These are phyloP conservation scores for Grapholita molesta DNA, from an alignment of 1,140 invertebrate genomes.

Conservation along the genomic window DNA sequence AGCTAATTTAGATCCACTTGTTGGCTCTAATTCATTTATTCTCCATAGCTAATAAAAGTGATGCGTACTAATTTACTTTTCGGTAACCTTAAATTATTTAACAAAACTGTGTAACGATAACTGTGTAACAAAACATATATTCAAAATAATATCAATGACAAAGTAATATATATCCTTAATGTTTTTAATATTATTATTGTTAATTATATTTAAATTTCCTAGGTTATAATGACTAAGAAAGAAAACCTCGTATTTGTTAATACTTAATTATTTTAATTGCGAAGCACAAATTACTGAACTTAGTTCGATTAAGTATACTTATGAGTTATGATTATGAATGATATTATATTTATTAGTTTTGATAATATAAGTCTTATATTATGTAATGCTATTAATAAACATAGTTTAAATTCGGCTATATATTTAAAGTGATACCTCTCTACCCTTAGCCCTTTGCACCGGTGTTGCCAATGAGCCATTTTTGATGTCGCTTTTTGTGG, in stretches of 20 bases:
- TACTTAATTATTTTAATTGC: not conserved
- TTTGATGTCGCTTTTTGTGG: too few relatives aligned
- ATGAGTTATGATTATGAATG: not conserved
- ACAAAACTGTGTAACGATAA: not conserved
- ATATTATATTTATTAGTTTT: not conserved
- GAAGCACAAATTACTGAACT: constrained; percentile 9
- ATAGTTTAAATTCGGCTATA: too few relatives aligned
- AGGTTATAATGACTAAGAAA: not conserved
- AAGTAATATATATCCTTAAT: not conserved
- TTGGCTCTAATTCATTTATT: too few relatives aligned
- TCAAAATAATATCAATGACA: not conserved
- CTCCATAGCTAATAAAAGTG: too few relatives aligned
- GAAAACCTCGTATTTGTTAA: not conserved
- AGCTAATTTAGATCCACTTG: too few relatives aligned
- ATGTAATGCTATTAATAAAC: not conserved
- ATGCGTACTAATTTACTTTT: too few relatives aligned
- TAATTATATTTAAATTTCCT: not conserved
- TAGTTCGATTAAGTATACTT: not conserved
- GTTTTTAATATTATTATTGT: constrained; percentile 1
- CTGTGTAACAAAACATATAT: not conserved
- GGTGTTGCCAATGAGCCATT: too few relatives aligned
- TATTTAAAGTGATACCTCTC: too few relatives aligned
- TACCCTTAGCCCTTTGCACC: too few relatives aligned
- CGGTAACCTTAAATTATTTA: too few relatives aligned
- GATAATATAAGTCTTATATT: not conserved